phyloP scores from a whole-genome alignment of 2,888 invertebrate genomes.

The Protonemura montana region DNA sequence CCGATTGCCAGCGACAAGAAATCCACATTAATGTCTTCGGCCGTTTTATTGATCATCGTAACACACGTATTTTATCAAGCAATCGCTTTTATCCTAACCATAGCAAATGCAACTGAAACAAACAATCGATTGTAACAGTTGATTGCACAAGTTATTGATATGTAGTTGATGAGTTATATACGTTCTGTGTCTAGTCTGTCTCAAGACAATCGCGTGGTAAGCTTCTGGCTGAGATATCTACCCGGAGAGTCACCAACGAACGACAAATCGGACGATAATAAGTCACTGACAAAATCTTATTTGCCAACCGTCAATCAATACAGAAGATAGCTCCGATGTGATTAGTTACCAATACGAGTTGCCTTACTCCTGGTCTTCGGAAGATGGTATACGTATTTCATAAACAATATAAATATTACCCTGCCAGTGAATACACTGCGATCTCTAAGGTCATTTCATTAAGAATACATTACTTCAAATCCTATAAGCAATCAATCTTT shows the following conservation, averaged over 20 bases:
- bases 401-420: not conserved
- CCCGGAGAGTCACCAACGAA: not conserved
- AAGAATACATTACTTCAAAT: conserved; percentile 30
- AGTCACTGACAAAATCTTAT: conserved; percentile 37
- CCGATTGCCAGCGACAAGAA: not conserved
- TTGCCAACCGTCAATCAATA: conserved; percentile 40
- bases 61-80: not conserved
- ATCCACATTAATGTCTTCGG: not conserved
- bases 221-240: not conserved
- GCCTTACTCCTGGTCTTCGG: conserved; percentile 20
- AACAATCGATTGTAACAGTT: not conserved
- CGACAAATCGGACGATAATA: conserved; percentile 29
- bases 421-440: not conserved
- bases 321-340: conserved; percentile 20
- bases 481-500: not conserved
- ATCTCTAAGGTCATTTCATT: conserved; percentile 23
- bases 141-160: conserved; percentile 7
- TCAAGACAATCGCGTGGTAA: not conserved
- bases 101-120: not conserved
- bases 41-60: not conserved
- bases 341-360: conserved; percentile 21
- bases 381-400: conserved; percentile 12
- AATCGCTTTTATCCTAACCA: not conserved
- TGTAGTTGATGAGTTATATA: conserved; percentile 8
- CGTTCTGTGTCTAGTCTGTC: not conserved